phyloP scores from a whole-genome alignment of 2,113 vertebrate species.

The Ploceus nigricollis region DNA sequence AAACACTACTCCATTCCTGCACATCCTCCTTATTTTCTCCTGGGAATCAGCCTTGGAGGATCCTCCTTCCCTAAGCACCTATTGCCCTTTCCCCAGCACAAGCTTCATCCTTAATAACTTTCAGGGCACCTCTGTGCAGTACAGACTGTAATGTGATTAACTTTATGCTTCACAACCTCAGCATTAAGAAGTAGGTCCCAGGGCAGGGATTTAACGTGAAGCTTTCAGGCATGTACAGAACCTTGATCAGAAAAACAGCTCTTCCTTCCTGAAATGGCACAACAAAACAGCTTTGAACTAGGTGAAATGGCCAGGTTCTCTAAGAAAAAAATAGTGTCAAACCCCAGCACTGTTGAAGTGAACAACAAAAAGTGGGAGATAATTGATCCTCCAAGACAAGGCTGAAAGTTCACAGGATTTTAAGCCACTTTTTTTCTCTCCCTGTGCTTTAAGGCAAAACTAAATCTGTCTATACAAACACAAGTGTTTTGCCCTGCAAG shows the following conservation, averaged over 20 bases:
- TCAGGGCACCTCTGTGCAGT: neutral
- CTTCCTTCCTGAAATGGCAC: neutral
- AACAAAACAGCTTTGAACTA: conserved; percentile 2
- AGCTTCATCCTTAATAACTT: neutral
- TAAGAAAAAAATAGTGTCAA: neutral
- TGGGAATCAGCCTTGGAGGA: neutral
- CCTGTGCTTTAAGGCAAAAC: neutral
- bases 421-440: neutral
- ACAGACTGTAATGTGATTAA: conserved; percentile 33
- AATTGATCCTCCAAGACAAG: neutral
- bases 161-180: conserved; percentile 34
- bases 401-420: neutral
- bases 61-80: neutral
- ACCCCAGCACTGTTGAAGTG: neutral
- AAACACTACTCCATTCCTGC: neutral
- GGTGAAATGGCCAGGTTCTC: neutral
- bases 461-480: neutral
- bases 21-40: neutral
- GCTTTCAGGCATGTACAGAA: neutral
- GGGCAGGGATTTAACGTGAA: neutral
- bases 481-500: neutral
- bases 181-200: neutral
- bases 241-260: neutral
- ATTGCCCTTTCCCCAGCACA: neutral
- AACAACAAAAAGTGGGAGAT: neutral